Evolutionary conservation across 2,113 vertebrate genomes (phyloP).

Genomic region (Sinocyclocheilus rhinocerous): DNA sequence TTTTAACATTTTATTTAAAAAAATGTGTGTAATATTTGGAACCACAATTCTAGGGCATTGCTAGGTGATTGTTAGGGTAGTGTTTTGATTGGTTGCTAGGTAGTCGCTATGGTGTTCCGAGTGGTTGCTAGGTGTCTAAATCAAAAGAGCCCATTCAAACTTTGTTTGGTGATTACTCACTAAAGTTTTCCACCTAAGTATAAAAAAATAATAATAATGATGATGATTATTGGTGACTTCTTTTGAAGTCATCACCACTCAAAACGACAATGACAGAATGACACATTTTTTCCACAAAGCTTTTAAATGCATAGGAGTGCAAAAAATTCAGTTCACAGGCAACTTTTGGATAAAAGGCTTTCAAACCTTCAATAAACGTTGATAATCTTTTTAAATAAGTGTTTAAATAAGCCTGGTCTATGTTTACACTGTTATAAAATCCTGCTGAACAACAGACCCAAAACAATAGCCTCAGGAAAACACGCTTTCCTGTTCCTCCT

Average conservation of each 20-base stretch:
- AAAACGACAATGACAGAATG: background rate
- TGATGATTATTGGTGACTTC: background rate
- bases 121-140: background rate
- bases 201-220: background rate
- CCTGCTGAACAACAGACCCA: conserved; percentile 25
- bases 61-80: background rate
- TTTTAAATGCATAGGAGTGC: background rate
- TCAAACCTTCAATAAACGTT: background rate
- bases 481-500: conserved; percentile 55
- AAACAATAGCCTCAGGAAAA: conserved; percentile 56
- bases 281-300: background rate
- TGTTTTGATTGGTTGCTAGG: background rate
- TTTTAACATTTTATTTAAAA: background rate
- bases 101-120: background rate
- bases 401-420: background rate
- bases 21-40: background rate
- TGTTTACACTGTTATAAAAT: conserved; percentile 11
- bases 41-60: background rate
- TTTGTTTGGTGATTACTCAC: too few relatives aligned
- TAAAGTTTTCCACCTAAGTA: background rate
- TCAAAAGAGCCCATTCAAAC: background rate
- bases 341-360: background rate
- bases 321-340: background rate
- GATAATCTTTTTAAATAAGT: background rate
- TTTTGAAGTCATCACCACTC: background rate